Percentiles rank a stretch among this genome's conserved stretches.
Evolutionary conservation across 1,140 invertebrate genomes (phyloP).

Genomic region (Drosophila burlai): DNA sequence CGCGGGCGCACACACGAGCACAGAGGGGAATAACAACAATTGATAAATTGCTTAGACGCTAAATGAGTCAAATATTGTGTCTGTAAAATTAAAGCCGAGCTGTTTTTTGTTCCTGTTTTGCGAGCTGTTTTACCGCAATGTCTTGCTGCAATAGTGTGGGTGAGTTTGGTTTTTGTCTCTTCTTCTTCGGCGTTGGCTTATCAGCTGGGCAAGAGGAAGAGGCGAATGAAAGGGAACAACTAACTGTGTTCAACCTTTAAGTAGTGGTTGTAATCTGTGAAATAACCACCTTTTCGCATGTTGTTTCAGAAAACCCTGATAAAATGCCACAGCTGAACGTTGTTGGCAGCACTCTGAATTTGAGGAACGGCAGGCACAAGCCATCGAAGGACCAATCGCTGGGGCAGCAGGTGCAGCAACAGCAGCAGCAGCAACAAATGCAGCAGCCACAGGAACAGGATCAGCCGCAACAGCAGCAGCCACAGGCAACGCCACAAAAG

Average conservation of each 20-base stretch:
- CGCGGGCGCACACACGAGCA: background rate
- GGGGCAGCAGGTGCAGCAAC: constrained; percentile 16
- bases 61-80: constrained; percentile 41
- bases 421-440: constrained; percentile 4
- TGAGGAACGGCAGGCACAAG: constrained; percentile 50
- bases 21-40: constrained; percentile 21
- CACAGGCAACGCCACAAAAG: constrained; percentile 54
- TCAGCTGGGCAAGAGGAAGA: constrained; percentile 16
- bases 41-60: constrained; percentile 50
- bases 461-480: constrained; percentile 24
- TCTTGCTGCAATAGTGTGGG: constrained; percentile 35
- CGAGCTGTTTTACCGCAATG: constrained; percentile 12
- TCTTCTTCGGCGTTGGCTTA: constrained; percentile 15
- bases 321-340: constrained; percentile 13
- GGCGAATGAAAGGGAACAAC: background rate
- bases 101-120: constrained; percentile 4
- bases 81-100: constrained; percentile 5
- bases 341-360: background rate
- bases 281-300: background rate
- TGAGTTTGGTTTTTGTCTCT: constrained; percentile 8
- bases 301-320: constrained; percentile 12
- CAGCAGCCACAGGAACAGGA: constrained; percentile 21
- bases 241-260: constrained; percentile 9
- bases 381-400: constrained; percentile 29
- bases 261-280: constrained; percentile 1